A percentile compares a stretch with the other conserved stretches of the same genome.
These are phyloP conservation scores for Galeruca laticollis DNA, from an alignment of 2,888 invertebrate species.

Conservation along the genomic window DNA sequence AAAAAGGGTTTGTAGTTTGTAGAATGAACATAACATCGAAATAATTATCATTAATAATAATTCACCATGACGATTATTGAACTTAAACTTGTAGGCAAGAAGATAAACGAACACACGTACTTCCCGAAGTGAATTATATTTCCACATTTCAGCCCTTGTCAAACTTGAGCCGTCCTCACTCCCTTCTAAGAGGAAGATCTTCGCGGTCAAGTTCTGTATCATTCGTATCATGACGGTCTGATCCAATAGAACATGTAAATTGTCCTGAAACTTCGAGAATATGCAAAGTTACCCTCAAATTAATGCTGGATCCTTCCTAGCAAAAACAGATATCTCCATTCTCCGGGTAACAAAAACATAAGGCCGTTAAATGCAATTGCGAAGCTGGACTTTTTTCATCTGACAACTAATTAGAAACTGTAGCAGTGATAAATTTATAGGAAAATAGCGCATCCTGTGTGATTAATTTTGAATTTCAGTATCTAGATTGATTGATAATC, in stretches of 20 bases:
- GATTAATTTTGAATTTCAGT: no score
- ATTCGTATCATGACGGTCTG: conserved; percentile 11
- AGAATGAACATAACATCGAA: no score
- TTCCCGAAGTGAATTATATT: not conserved
- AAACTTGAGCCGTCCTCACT: conserved; percentile 5
- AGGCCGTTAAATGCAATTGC: conserved; percentile 1
- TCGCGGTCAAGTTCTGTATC: conserved; percentile 27
- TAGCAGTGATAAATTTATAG: no score
- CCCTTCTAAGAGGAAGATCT: conserved; percentile 15
- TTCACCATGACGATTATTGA: not conserved
- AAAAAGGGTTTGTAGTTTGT: no score
- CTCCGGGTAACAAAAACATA: conserved; percentile 2
- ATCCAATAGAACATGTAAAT: conserved; percentile 38
- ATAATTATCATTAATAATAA: no score
- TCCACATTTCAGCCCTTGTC: not conserved
- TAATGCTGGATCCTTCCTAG: conserved; percentile 17
- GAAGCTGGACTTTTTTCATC: not conserved
- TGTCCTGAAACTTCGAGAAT: conserved; percentile 39
- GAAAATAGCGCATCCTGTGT: no score
- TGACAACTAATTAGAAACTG: no score
- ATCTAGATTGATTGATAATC: no score
- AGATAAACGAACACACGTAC: not conserved
- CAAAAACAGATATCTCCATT: conserved; percentile 31
- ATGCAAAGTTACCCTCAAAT: conserved; percentile 37
- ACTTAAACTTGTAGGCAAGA: conserved; percentile 5